These are phyloP conservation scores for Garrulus glandarius DNA, from an alignment of 2,797 vertebrate genomes.

Conservation along the genomic window DNA sequence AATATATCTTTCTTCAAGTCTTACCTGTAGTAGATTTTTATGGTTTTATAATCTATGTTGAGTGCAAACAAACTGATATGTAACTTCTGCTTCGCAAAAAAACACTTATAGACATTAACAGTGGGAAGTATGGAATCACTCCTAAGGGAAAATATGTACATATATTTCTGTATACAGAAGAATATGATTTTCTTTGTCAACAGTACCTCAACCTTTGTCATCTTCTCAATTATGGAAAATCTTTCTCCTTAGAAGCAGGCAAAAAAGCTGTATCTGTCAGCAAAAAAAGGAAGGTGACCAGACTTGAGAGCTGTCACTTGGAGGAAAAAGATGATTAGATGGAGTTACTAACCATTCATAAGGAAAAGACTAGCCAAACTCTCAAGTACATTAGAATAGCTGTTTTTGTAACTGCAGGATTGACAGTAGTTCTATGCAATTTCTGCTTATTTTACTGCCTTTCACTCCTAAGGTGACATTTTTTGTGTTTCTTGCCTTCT, in stretches of 20 bases:
- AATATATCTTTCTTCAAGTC: background rate
- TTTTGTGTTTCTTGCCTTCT: background rate
- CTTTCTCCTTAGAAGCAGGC: too few relatives aligned
- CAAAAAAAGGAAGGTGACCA: background rate
- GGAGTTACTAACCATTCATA: background rate
- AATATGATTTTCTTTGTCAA: background rate
- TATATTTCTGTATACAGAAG: background rate
- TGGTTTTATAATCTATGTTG: background rate
- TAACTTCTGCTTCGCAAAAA: background rate
- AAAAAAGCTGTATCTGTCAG: background rate
- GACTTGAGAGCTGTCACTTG: background rate
- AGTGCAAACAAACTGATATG: background rate
- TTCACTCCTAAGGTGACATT: background rate
- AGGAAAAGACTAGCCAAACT: background rate
- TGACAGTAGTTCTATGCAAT: background rate
- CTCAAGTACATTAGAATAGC: background rate
- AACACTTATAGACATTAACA: background rate
- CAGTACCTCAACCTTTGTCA: background rate
- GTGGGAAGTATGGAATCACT: background rate
- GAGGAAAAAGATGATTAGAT: background rate
- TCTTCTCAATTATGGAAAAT: background rate
- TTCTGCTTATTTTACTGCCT: background rate
- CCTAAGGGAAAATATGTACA: background rate
- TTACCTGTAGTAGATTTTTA: background rate
- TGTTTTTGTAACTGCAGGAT: background rate